phyloP scores from a whole-genome alignment of 2,113 vertebrate genomes.

The Epinephelus lanceolatus region DNA sequence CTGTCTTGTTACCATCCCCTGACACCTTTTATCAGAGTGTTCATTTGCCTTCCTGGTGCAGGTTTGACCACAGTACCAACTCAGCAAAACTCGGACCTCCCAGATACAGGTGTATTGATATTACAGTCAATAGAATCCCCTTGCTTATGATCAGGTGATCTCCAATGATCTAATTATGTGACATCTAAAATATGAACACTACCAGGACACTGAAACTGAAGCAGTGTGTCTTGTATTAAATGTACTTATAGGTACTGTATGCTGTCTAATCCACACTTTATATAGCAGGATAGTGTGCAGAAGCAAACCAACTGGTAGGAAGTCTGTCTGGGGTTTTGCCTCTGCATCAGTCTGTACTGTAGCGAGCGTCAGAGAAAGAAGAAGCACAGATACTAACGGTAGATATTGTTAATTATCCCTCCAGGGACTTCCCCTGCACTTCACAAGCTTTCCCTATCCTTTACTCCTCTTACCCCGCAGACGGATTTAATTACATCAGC shows the following conservation, averaged over 20 bases:
- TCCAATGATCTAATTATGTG: not conserved
- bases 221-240: not conserved
- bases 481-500: slow-evolving; percentile 73
- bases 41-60: not conserved
- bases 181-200: not conserved
- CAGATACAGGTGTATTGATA: not conserved
- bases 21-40: no score
- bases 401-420: slow-evolving; percentile 79
- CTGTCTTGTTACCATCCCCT: not conserved
- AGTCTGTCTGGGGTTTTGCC: slow-evolving; percentile 34
- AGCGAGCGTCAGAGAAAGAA: slow-evolving; percentile 34
- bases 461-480: slow-evolving; percentile 61
- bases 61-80: not conserved
- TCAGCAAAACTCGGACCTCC: not conserved
- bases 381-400: slow-evolving; percentile 39
- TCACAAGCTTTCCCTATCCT: slow-evolving; percentile 54
- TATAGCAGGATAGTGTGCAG: slow-evolving; percentile 25
- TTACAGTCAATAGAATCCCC: not conserved
- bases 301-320: slow-evolving; percentile 17
- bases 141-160: not conserved
- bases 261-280: slow-evolving; percentile 23
- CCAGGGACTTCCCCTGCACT: slow-evolving; percentile 60
- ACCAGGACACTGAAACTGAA: not conserved
- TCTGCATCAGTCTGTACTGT: slow-evolving; percentile 33
- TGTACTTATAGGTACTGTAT: not conserved